These are phyloP conservation scores for Orthosia cruda DNA, from an alignment of 2,888 invertebrate genomes.

Conservation along the genomic window DNA sequence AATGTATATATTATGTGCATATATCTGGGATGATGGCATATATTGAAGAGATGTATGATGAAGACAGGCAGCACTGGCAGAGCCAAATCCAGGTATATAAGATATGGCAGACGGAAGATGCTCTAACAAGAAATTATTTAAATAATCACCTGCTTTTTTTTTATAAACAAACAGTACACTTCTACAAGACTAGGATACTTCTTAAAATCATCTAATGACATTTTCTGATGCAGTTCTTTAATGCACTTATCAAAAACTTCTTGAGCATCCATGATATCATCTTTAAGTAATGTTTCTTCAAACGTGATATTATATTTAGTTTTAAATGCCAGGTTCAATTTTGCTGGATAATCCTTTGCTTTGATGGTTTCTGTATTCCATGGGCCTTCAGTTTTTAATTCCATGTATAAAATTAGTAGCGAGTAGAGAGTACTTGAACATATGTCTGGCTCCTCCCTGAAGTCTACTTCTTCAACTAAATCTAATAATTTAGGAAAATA, in stretches of 20 bases:
- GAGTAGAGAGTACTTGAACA: conserved; percentile 73
- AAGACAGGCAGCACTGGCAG: no score
- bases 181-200: conserved; percentile 84
- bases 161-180: conserved; percentile 79
- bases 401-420: conserved; percentile 80
- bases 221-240: conserved; percentile 79
- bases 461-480: conserved; percentile 73
- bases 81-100: no score
- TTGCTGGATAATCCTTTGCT: conserved; percentile 71
- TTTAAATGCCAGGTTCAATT: conserved; percentile 77
- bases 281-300: conserved; percentile 71
- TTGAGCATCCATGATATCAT: conserved; percentile 76
- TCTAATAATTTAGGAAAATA: conserved; percentile 74
- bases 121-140: background rate
- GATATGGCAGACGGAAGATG: background rate
- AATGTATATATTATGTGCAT: background rate
- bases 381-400: conserved; percentile 75
- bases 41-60: background rate
- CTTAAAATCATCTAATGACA: conserved; percentile 81
- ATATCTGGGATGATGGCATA: background rate
- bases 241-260: conserved; percentile 82
- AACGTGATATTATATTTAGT: conserved; percentile 73
- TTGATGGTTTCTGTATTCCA: conserved; percentile 78
- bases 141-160: conserved; percentile 76
- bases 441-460: conserved; percentile 67